Evolutionary conservation across 1,140 invertebrate species (phyloP).

Genomic region (Neodiprion pinetum): DNA sequence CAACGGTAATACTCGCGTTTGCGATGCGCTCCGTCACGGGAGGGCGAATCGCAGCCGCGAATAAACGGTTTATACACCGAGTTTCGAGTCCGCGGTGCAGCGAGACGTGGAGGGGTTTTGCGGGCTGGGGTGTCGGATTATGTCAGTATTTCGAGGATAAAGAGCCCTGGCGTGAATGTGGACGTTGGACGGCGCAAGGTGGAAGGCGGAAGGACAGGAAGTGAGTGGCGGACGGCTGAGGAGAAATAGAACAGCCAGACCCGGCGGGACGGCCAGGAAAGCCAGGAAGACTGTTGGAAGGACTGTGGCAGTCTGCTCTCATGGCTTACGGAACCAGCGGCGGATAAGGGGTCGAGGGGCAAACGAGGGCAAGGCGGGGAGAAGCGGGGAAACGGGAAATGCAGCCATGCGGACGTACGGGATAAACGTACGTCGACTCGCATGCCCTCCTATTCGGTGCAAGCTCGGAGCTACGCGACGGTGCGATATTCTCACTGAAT

Average conservation of each 20-base stretch:
- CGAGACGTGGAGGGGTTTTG: constrained; percentile 14
- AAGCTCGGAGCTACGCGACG: too few relatives aligned
- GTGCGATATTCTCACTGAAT: too few relatives aligned
- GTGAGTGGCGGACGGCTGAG: constrained; percentile 27
- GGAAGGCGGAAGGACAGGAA: constrained; percentile 6
- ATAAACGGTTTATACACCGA: too few relatives aligned
- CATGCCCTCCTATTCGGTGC: too few relatives aligned
- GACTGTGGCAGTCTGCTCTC: background rate
- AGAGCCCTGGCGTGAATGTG: background rate
- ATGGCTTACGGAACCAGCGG: background rate
- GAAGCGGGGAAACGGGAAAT: background rate
- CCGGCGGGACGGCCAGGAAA: background rate
- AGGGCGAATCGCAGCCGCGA: background rate
- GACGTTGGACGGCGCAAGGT: background rate
- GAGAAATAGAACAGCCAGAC: constrained; percentile 25
- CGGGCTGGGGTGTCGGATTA: constrained; percentile 31
- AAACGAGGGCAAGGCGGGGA: background rate
- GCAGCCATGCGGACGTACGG: background rate
- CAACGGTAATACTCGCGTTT: background rate
- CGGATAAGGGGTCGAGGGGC: background rate
- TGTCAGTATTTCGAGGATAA: background rate
- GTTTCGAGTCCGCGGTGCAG: too few relatives aligned
- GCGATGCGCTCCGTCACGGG: background rate
- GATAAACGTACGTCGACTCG: background rate
- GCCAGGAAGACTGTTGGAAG: background rate